Evolutionary conservation across 2,888 invertebrate species (phyloP).

Genomic region (Lepidonotus clava): DNA sequence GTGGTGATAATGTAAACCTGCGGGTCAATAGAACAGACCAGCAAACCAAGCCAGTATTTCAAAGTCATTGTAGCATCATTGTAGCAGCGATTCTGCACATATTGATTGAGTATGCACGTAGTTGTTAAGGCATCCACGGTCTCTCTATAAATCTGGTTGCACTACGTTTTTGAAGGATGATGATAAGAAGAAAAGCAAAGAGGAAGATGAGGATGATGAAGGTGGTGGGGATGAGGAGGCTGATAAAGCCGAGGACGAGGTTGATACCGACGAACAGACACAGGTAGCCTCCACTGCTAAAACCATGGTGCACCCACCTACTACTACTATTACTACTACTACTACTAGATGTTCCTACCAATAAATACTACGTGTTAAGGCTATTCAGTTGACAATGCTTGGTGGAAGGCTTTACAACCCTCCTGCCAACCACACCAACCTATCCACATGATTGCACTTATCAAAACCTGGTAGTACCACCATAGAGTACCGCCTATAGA

Average conservation of each 20-base stretch:
- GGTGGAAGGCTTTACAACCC: slow-evolving; percentile 21
- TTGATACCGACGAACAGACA: not conserved
- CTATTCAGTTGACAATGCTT: not conserved
- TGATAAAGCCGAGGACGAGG: not conserved
- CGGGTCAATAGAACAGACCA: no score
- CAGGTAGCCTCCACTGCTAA: slow-evolving; percentile 26
- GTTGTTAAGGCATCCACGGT: no score
- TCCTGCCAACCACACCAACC: not conserved
- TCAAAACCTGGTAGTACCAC: not conserved
- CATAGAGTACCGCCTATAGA: no score
- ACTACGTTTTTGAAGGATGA: slow-evolving; percentile 35
- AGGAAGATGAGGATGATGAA: not conserved
- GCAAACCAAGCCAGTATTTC: no score
- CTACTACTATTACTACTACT: not conserved
- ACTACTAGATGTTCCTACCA: slow-evolving; percentile 16
- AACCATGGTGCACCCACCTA: not conserved
- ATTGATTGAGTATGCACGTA: no score
- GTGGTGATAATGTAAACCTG: no score
- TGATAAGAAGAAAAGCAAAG: slow-evolving; percentile 51
- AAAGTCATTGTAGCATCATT: no score
- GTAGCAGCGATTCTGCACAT: no score
- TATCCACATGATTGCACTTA: not conserved
- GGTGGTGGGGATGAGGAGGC: not conserved
- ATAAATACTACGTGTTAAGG: slow-evolving; percentile 21
- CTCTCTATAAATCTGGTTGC: not conserved